Base-by-base conservation (phyloP, 2,888 invertebrate species). In the Corythucha ciliata region DNA sequence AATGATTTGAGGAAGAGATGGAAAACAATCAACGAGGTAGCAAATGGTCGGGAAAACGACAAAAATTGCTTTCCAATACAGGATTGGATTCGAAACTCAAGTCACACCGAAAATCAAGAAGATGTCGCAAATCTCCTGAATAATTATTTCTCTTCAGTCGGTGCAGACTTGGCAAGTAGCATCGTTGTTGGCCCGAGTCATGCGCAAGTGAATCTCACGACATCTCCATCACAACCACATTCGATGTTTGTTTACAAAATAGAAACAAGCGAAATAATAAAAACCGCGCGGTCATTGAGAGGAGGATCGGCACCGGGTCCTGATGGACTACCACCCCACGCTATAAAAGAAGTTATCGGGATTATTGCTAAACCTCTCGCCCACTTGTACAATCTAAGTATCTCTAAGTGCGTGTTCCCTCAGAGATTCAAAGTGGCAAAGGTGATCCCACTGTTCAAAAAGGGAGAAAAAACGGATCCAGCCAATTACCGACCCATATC, bases 361-460 rank as follows among this genome's bases (percentile, higher is more conserved):
- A 25, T 42, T 14, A 25, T 42, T 8, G 27, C 42, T 6, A 20
- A 25, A 4, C 42, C 42, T 3, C 27, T 42, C 7, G 27, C 42
- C 16, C 42, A 42, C 16, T 20, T 26, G 2, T 26, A 27, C 42
- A 42, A 42, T 24, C 2, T 26, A 7, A 42, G 42, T 26, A 26
- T 42, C 2, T 6, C 5, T 16, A 26, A 3, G n/a, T 26, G 42
- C 12, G 14, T 26, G 8, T 26, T 26, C 12, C 27, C 42, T 4
- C 25, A 42, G 24, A 42, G 4, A 10, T 42, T 42, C 26, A 42
- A 26, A 42, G 2, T 42, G 2, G 26, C 42, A 4, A 42, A 42
- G 18, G 42, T 42, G 4, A 29, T 42, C 4, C 42, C 42, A 4
- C 42, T 42, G 4, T 42, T 42, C 42, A 42, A 42, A 14, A 42